Evolutionary conservation across 2,797 vertebrate genomes (phyloP), one percentile per base, ranked within the genome.

Genomic region (Hylomyscus alleni): DNA sequence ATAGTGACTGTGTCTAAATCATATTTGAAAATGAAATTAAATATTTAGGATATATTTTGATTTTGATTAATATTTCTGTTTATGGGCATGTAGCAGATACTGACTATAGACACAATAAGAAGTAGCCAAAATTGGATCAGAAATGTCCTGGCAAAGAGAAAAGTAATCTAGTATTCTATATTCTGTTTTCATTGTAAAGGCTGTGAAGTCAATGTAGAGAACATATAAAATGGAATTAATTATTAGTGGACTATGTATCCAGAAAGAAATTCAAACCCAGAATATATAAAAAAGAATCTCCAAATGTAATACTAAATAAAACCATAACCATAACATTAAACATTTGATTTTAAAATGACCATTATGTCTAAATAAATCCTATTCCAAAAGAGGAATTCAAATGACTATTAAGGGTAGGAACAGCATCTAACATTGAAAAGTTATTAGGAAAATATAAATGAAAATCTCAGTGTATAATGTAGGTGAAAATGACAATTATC

Each of bases 11-110:
- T 88, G 12, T 24, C 37, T 12, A 83, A 93, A 73, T 3, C 20
- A 87, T 26, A 83, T 17, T 89, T 95, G 47, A 77, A 93, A 95
- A 83, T 62, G 47, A 91, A 90, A 95, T 37, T 15, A 88, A 72
- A 62, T 75, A 26, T 29, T 93, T 80, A 89, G 54, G 2, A 0
- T 83, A 29, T 75, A 69, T 92, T 93, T 88, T 75, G 20, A 85
- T 96, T 94, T 93, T 94, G n/a, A 65, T 60, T 85, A 9, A 58
- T 52, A 13, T 81, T 92, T 73, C 60, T 94, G 2, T 67, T 92
- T 91, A 72, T 2, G 52, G 75, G 17, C 20, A 37, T 29, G 2
- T 87, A 37, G 10, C 4, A 94, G 15, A 69, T 52, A 29, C 1
- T 62, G 40, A 93, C 54, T 54, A 54, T 69, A 44, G 17, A 95